These are phyloP conservation scores for Criorhina ranunculi DNA, from an alignment of 2,888 invertebrate species.

Conservation along the genomic window DNA sequence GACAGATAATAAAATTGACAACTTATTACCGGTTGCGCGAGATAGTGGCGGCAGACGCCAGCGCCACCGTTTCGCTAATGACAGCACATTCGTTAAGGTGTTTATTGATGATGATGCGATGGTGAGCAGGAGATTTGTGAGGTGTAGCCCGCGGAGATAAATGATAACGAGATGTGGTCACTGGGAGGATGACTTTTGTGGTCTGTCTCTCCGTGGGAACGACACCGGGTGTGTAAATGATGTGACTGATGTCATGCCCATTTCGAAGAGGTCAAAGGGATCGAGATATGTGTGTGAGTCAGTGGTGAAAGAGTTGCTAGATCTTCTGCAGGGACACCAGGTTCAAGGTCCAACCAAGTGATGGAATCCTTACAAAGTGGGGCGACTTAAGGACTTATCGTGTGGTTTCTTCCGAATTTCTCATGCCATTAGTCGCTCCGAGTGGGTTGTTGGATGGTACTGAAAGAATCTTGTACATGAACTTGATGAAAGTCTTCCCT, in stretches of 20 bases:
- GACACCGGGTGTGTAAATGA: not conserved
- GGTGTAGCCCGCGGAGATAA: constrained; percentile 40
- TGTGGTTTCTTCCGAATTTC: no score
- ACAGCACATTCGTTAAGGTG: constrained; percentile 64
- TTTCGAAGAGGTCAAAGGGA: not conserved
- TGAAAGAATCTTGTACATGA: no score
- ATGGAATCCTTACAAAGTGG: no score
- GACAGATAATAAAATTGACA: constrained; percentile 67
- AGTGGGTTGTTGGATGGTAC: no score
- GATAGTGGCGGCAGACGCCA: constrained; percentile 5
- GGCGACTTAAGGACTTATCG: no score
- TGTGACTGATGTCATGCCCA: not conserved
- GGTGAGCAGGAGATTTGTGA: constrained; percentile 44
- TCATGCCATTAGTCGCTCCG: no score
- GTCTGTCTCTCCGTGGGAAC: not conserved
- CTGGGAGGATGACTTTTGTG: not conserved
- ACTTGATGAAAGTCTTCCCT: no score
- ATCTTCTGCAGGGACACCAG: no score
- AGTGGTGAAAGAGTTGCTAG: no score
- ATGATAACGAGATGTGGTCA: constrained; percentile 19
- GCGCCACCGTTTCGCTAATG: constrained; percentile 47
- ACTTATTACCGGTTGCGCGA: constrained; percentile 52
- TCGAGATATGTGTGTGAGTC: no score
- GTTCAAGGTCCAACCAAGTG: no score
- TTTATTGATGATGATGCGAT: constrained; percentile 60